Evolutionary conservation across 2,113 vertebrate species (phyloP).

Genomic region (Grallaria varia): DNA sequence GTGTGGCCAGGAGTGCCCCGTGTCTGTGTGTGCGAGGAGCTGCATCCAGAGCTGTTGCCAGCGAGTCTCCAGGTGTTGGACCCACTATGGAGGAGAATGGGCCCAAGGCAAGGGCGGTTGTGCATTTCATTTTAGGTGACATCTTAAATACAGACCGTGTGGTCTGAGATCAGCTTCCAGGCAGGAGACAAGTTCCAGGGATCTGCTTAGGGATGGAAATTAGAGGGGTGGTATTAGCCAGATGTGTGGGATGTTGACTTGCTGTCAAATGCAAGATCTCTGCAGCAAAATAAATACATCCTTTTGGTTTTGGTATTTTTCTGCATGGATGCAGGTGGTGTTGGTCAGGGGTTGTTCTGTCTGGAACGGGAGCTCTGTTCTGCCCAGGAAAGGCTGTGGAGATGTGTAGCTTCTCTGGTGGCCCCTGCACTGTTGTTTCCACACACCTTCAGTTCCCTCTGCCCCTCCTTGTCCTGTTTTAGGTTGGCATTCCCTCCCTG

Average conservation of each 20-base stretch:
- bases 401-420: background rate
- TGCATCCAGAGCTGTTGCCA: background rate
- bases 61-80: background rate
- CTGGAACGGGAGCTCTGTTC: background rate
- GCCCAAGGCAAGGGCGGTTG: background rate
- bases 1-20: background rate
- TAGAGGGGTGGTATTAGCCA: background rate
- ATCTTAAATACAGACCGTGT: constrained; percentile 1
- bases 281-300: background rate
- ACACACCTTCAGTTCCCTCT: background rate
- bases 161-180: constrained; percentile 13
- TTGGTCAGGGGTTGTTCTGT: background rate
- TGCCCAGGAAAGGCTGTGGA: background rate
- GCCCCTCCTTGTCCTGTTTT: background rate
- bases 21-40: background rate
- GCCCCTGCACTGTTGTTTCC: background rate
- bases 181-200: background rate
- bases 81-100: background rate
- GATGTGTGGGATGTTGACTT: background rate
- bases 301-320: background rate
- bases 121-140: constrained; percentile 10
- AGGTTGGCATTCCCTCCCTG: background rate
- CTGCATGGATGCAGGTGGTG: background rate
- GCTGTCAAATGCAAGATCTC: background rate
- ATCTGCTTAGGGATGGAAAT: constrained; percentile 14